Percentiles rank a stretch among this genome's conserved stretches.
These are phyloP conservation scores for Acronicta psi DNA, from an alignment of 2,888 invertebrate species.

Conservation along the genomic window DNA sequence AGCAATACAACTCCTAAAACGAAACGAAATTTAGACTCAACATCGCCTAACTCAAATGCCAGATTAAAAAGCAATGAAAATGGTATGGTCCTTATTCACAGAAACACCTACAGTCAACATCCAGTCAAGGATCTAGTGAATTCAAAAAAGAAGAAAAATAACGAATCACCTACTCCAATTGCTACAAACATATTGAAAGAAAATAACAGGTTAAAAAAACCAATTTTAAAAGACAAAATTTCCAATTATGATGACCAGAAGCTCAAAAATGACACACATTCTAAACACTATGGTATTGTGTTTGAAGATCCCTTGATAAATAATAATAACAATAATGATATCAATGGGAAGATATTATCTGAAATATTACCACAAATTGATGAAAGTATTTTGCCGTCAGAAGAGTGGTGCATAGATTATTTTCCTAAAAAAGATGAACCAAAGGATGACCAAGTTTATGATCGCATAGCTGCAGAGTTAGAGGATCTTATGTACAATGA, in stretches of 20 bases:
- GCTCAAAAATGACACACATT: slow-evolving; percentile 52
- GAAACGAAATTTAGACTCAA: slow-evolving; percentile 60
- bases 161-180: slow-evolving; percentile 50
- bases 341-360: slow-evolving; percentile 67
- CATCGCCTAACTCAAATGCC: slow-evolving; percentile 66
- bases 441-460: slow-evolving; percentile 85
- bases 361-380: slow-evolving; percentile 76
- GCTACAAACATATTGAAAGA: slow-evolving; percentile 75
- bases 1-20: slow-evolving; percentile 72
- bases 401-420: slow-evolving; percentile 84
- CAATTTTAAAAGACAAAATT: slow-evolving; percentile 65
- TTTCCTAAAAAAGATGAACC: slow-evolving; percentile 81
- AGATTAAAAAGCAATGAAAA: slow-evolving; percentile 83
- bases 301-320: slow-evolving; percentile 70
- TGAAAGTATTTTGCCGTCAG: slow-evolving; percentile 77
- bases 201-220: slow-evolving; percentile 76
- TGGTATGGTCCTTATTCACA: slow-evolving; percentile 81
- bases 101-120: slow-evolving; percentile 73
- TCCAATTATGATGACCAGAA: slow-evolving; percentile 58
- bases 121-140: slow-evolving; percentile 69
- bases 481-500: slow-evolving; percentile 86
- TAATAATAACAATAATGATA: slow-evolving; percentile 65
- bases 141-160: slow-evolving; percentile 63
- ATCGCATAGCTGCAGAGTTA: slow-evolving; percentile 85
- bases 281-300: slow-evolving; percentile 80